Base-by-base conservation (phyloP, 35 echinoderm and acorn worm genomes). In the Acanthaster planci region DNA sequence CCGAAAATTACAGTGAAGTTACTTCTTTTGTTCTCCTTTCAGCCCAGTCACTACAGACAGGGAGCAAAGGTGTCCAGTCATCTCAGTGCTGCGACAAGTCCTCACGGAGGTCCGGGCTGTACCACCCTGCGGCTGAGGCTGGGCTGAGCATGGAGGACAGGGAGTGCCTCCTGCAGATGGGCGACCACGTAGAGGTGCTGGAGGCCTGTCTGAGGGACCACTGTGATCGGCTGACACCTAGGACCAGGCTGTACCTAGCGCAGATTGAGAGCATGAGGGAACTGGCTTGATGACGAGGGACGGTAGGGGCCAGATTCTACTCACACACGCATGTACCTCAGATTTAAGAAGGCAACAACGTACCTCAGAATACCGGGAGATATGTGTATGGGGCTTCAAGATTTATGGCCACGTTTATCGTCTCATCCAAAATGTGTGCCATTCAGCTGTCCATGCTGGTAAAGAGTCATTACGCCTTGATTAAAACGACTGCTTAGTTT, bases 221-320 rank as follows among this genome's bases (percentile, higher is more conserved):
- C 54, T 83, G 81, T 37, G 22, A 32, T 7, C 29, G 18, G 17
- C 44, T 83, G 51, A 83, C 81, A 37, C 8, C 30, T 0, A 31
- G 51, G 30, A 83, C 81, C 30, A 56, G 56, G 38, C 44, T 83
- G 0, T 83, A 83, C 34, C 44, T 83, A 15, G 22, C 29, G 37
- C 81, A 83, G 52, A 58, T 83, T n/a, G 81, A 83, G 10, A 37
- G 51, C 34, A 57, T 83, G 81, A 83, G 81, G 56, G 79, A 83
- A 17, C 53, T 83, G 30, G 81, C 52, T 32, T 52, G 55, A 37
- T 57, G 81, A 38, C 27, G 39, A 34, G 64, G 34, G 34, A 31
- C n/a, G n/a, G n/a, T n/a, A n/a, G n/a, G n/a, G n/a, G n/a, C n/a
- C n/a, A n/a, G n/a, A n/a, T n/a, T n/a, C n/a, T n/a, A n/a, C n/a